Conservation (phyloP, 2,797 vertebrate species). For the Lindbergichthys nudifrons region DNA sequence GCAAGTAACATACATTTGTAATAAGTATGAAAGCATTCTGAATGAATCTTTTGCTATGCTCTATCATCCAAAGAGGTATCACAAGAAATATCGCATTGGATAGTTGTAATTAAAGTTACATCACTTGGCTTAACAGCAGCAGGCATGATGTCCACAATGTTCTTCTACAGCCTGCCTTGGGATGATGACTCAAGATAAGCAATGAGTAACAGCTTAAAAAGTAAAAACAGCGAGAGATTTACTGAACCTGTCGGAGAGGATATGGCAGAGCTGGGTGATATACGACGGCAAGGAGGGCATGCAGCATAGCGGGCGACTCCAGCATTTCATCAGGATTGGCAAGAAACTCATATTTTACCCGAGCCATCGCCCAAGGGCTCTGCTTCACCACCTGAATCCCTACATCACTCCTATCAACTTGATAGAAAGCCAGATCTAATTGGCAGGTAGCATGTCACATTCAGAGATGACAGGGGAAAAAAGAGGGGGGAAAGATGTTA, state of each 20-base stretch:
- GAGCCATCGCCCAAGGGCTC: constrained; percentile 50
- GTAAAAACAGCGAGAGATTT: constrained; percentile 78
- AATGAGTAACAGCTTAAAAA: constrained; percentile 77
- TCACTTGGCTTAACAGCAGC: constrained; percentile 9
- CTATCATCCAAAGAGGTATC: not conserved
- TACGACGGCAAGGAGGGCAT: constrained; percentile 59
- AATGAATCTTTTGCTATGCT: not conserved
- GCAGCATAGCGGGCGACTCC: constrained; percentile 58
- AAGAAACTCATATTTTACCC: constrained; percentile 78
- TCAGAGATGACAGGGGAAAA: constrained; percentile 30
- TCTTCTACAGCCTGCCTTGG: constrained; percentile 33
- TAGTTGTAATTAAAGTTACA: constrained; percentile 40
- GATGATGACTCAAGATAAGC: constrained; percentile 57
- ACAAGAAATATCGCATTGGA: constrained; percentile 16
- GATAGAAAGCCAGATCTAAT: constrained; percentile 58
- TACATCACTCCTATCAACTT: constrained; percentile 75
- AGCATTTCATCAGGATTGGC: constrained; percentile 77
- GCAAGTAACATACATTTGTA: not conserved
- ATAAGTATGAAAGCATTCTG: not conserved
- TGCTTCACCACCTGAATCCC: constrained; percentile 62
- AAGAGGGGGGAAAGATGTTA: constrained; percentile 2
- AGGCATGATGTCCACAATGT: constrained; percentile 37
- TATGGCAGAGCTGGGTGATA: constrained; percentile 69
- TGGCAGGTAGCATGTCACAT: constrained; percentile 66
- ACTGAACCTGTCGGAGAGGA: constrained; percentile 68